A percentile compares a stretch with the other conserved stretches of the same genome.
These are phyloP conservation scores for Megalops cyprinoides DNA, from an alignment of 2,797 vertebrate genomes.

Conservation along the genomic window DNA sequence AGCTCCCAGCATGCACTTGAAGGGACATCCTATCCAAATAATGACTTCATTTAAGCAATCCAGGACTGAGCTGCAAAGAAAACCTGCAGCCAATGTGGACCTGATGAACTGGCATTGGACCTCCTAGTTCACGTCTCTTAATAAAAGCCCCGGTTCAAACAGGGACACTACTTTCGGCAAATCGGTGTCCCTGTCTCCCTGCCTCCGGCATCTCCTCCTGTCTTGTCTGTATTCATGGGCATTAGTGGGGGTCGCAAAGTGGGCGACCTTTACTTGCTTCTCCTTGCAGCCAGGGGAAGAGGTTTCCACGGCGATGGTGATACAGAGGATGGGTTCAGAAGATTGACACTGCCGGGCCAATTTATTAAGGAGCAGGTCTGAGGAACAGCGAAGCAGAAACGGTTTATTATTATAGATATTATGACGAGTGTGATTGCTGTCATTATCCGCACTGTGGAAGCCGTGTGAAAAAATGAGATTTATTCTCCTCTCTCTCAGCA, in stretches of 20 bases:
- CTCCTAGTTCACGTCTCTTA: too few species aligned
- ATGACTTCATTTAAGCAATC: neutral
- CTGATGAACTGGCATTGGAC: too few species aligned
- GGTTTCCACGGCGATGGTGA: slow-evolving; percentile 26
- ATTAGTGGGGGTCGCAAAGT: neutral
- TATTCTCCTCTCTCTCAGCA: slow-evolving; percentile 43
- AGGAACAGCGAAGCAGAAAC: slow-evolving; percentile 60
- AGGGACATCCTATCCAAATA: neutral
- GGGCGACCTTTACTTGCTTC: slow-evolving; percentile 14
- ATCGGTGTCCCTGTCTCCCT: neutral
- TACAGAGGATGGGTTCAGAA: slow-evolving; percentile 7
- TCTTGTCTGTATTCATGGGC: neutral
- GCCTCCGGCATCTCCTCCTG: neutral
- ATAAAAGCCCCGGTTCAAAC: neutral
- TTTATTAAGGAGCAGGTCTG: slow-evolving; percentile 2
- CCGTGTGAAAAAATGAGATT: slow-evolving; percentile 66
- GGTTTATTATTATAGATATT: slow-evolving; percentile 69
- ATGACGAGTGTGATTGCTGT: slow-evolving; percentile 60
- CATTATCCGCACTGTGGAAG: slow-evolving; percentile 57
- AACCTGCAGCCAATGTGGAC: neutral
- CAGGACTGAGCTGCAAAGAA: neutral
- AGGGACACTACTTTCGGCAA: neutral
- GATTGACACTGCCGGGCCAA: neutral
- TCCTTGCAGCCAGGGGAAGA: slow-evolving; percentile 1
- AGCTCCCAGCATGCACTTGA: too few species aligned